phyloP scores from a whole-genome alignment of 2,797 vertebrate genomes.

The Clarias pachynema region DNA sequence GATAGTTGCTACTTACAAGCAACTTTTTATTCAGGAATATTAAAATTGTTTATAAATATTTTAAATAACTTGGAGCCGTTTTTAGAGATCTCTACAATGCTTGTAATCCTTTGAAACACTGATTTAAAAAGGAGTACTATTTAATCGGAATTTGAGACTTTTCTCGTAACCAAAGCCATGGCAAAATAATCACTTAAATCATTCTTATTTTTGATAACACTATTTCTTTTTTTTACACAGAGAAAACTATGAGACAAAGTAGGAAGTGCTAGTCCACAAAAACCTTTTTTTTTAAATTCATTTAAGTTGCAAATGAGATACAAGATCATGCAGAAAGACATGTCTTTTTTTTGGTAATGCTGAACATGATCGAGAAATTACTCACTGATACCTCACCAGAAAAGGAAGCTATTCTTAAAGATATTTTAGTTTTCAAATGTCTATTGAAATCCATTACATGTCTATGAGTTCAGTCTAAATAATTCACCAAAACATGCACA shows the following conservation, averaged over 20 bases:
- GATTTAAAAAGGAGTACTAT: not conserved
- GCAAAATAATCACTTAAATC: not conserved
- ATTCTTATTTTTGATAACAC: not conserved
- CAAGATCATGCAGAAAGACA: not conserved
- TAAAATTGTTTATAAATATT: not conserved
- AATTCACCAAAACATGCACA: not conserved
- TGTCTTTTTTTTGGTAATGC: not conserved
- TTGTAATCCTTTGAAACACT: not conserved
- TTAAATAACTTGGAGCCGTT: not conserved
- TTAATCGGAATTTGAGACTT: not conserved
- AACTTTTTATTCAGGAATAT: too few species aligned
- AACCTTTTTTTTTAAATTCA: not conserved
- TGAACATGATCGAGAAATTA: not conserved
- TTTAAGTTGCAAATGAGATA: not conserved
- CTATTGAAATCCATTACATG: not conserved
- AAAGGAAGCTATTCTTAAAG: not conserved
- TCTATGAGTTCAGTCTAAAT: not conserved
- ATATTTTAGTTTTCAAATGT: not conserved
- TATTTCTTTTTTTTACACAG: too few species aligned
- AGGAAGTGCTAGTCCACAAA: not conserved
- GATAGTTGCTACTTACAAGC: too few species aligned
- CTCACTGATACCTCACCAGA: not conserved
- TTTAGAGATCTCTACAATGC: not conserved
- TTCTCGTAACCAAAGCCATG: not conserved
- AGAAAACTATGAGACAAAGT: not conserved